Evolutionary conservation across 2,888 invertebrate genomes (phyloP), one percentile per base, ranked within the genome.

Genomic region (Ophioninae sp.): DNA sequence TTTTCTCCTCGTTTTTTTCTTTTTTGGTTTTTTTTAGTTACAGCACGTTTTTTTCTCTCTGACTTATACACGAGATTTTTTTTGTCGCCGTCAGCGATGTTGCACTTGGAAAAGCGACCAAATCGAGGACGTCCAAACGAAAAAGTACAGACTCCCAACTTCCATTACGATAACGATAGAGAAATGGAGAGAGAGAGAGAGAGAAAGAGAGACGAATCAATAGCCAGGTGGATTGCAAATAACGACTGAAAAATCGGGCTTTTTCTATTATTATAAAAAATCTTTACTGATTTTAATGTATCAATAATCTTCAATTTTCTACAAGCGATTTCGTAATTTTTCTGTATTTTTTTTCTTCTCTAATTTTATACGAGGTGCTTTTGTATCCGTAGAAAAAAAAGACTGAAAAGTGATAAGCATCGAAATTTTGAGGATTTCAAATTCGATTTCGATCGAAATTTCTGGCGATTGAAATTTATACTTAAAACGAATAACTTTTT

Each of bases 121-220:
- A 72, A 79, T 79, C 74, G 77, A 82, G 82, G 69, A 79, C 76
- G 75, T 79, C 41, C 41, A 79, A 85, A 82, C 58, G 13, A 77
- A 82, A 58, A 65, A 44, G 63, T 58, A 79, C 51, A 71, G 41
- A 79, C 77, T 75, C 78, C 82, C 83, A 76, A 77, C 81, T 84
- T 85, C 81, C 78, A 81, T 86, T 84, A 82, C 77, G 82, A 78
- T 75, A 80, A 85, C 78, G 84, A 82, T 79, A 86, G 64, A 71
- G 56, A 69, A 2, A 30, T 13, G 30, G 56, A 68, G 22, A 68
- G 39, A 39, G 8, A 65, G 81, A 68, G 22, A 67, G 51, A 63
- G 20, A 69, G 20, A 41, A n/a, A 67, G 58, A 71, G 78, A 79
- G 78, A 81, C 51, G 81, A 81, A 20, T 61, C 68, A 73, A 65